Evolutionary conservation across 2,113 vertebrate genomes (phyloP).

Genomic region (Gopherus flavomarginatus): DNA sequence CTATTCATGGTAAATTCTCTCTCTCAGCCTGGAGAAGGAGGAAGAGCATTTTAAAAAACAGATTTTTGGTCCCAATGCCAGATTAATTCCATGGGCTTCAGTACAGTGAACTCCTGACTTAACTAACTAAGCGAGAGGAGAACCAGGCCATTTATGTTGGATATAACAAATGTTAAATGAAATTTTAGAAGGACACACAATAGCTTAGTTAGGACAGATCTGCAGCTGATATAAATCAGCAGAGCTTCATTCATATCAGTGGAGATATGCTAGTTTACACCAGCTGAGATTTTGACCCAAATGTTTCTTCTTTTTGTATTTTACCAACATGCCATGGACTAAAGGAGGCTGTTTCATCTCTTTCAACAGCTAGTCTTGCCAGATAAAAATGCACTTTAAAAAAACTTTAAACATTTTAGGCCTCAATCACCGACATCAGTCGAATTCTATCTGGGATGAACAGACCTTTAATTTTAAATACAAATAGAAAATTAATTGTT

Average conservation of each 20-base stretch:
- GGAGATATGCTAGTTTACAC: not conserved
- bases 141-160: not conserved
- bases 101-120: not conserved
- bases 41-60: no score
- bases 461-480: not conserved
- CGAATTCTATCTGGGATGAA: not conserved
- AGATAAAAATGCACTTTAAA: not conserved
- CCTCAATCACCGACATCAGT: not conserved
- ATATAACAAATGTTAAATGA: not conserved
- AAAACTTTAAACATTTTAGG: not conserved
- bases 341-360: not conserved
- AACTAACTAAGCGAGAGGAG: not conserved
- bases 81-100: accelerated
- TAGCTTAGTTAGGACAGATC: not conserved
- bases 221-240: accelerated
- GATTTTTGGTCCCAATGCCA: no score
- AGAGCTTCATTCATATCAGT: not conserved
- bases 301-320: accelerated
- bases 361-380: not conserved
- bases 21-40: not conserved
- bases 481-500: not conserved
- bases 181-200: not conserved
- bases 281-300: not conserved
- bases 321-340: not conserved
- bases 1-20: no score